Base-by-base conservation (phyloP, 2,888 invertebrate species). In the Serripes groenlandicus region DNA sequence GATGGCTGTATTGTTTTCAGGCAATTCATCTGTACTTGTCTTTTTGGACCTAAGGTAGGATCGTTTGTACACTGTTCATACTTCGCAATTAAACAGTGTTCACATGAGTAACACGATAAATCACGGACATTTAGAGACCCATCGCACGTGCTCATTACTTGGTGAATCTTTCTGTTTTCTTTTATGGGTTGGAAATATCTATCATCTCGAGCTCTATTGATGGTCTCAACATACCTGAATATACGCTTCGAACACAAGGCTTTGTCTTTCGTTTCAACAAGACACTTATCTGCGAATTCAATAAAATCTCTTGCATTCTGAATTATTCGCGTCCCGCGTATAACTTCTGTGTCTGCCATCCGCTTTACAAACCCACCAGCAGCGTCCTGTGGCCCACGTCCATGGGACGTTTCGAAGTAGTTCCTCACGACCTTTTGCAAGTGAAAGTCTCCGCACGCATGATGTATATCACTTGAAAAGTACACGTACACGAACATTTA, bases 331-430 rank as follows among this genome's bases (percentile, higher is more conserved):
- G 15, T 66, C 1, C 82, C 77, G 3, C 85, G 34, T 21, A 85
- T 30, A 18, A 82, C 68, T 15, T 77, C 74, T 5, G 83, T 15
- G 37, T 85, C 85, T n/a, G 82, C 73, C 30, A 77, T 72, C 35
- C 73, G 69, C 64, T 85, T 77, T 49, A 85, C 9, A 15, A 73
- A 49, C 5, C 76, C 81, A 3, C 85, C 85, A 18, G 81, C 75
- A 1, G 81, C 85, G 60, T 85, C 79, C 35, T 82, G 82, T 18
- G 75, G 75, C 4, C 80, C 77, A 26, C 79, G 82, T 3, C 60
- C 77, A 32, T 85, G 85, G 21, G 49, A 34, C 0, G 79, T 79
- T 71, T 79, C 81, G 35, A 42, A 85, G 28, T 70, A 79, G 30
- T 81, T 78, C 32, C 81, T 3, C 5, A 75, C 69, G 5, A 78